Conservation (phyloP, 1,140 invertebrate species). For the Rhopalosiphum maidis region DNA sequence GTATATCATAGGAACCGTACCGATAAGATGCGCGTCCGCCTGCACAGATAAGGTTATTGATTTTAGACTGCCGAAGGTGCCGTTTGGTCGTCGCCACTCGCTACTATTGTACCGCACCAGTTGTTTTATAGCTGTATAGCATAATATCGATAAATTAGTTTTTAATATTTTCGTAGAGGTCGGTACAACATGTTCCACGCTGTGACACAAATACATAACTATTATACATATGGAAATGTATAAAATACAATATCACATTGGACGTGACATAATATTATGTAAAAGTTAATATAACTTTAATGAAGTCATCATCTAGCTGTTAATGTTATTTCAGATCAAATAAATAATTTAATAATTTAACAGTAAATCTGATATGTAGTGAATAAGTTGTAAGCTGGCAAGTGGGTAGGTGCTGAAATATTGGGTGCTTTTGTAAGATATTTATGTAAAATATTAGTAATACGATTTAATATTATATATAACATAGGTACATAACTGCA, state of each 20-base stretch:
- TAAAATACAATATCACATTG: background rate
- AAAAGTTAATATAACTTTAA: background rate
- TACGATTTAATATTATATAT: background rate
- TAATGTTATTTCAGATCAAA: background rate
- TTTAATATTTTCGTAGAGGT: background rate
- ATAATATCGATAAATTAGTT: background rate
- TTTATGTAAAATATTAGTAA: background rate
- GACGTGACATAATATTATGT: background rate
- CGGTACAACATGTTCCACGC: background rate
- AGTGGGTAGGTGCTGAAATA: background rate
- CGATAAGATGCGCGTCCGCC: background rate
- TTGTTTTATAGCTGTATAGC: too few relatives aligned
- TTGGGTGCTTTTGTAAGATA: background rate
- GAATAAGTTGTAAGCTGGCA: background rate
- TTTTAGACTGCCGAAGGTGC: background rate
- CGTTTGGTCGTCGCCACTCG: background rate
- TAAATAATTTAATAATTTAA: background rate
- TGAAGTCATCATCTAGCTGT: background rate
- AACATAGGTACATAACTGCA: background rate
- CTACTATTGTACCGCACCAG: background rate
- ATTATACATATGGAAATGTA: background rate
- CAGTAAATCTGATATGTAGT: background rate
- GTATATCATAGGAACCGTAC: background rate
- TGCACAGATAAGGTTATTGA: background rate
- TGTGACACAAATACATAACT: background rate